These are phyloP conservation scores for Lycaon pictus DNA, from an alignment of 2,113 vertebrate species.

Conservation along the genomic window DNA sequence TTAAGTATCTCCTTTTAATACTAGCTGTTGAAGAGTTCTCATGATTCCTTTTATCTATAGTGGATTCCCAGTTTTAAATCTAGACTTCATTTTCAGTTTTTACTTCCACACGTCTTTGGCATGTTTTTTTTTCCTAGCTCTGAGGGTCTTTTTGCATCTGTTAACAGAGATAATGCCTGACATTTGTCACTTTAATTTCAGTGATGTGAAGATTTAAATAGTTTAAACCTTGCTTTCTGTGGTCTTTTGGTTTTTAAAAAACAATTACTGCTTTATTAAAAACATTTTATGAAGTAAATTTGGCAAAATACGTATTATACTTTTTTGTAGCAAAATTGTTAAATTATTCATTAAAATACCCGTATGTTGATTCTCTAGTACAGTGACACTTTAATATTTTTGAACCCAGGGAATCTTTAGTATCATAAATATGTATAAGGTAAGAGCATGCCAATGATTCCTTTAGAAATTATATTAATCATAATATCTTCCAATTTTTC, in stretches of 20 bases:
- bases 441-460: constrained; percentile 35
- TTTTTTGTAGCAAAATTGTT: constrained; percentile 62
- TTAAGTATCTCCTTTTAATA: constrained; percentile 46
- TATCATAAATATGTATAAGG: constrained; percentile 61
- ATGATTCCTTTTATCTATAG: constrained; percentile 17
- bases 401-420: constrained; percentile 49
- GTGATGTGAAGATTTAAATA: constrained; percentile 54
- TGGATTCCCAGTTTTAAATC: constrained; percentile 61
- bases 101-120: constrained; percentile 28
- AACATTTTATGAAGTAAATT: constrained; percentile 66
- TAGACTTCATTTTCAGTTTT: constrained; percentile 52
- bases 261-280: constrained; percentile 57
- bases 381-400: constrained; percentile 60
- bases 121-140: constrained; percentile 36
- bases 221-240: constrained; percentile 53
- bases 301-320: constrained; percentile 41
- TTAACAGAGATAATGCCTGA: constrained; percentile 59
- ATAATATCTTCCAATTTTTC: constrained; percentile 29
- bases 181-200: constrained; percentile 69
- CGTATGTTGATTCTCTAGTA: constrained; percentile 57
- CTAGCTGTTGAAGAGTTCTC: constrained; percentile 37
- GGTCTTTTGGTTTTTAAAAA: constrained; percentile 11
- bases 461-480: constrained; percentile 62
- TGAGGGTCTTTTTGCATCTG: constrained; percentile 59
- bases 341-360: constrained; percentile 64